These are phyloP conservation scores for Dascyllus trimaculatus DNA, from an alignment of 2,113 vertebrate species.

Conservation along the genomic window DNA sequence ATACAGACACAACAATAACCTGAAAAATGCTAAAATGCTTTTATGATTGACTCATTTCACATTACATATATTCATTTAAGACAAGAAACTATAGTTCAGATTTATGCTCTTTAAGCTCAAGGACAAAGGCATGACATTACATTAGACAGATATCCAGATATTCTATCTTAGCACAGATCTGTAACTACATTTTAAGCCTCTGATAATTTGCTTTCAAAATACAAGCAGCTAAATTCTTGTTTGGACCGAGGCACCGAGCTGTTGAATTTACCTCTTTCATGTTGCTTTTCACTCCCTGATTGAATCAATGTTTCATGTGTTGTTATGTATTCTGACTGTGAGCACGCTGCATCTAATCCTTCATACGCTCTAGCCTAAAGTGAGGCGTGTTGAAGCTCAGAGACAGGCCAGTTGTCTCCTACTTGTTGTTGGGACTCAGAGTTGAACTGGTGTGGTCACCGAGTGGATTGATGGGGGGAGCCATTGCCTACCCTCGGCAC, in stretches of 20 bases:
- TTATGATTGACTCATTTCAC: too few species aligned
- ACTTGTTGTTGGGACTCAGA: slow-evolving; percentile 58
- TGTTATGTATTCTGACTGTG: slow-evolving; percentile 61
- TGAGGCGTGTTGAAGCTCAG: slow-evolving; percentile 43
- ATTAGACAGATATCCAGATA: too few species aligned
- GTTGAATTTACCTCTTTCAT: slow-evolving; percentile 53
- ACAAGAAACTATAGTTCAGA: too few species aligned
- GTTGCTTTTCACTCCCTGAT: slow-evolving; percentile 54
- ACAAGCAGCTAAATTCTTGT: slow-evolving; percentile 31
- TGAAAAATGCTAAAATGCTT: too few species aligned
- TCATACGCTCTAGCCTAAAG: slow-evolving; percentile 2
- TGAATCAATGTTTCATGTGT: slow-evolving; percentile 65
- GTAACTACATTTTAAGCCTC: neutral
- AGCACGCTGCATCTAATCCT: slow-evolving; percentile 28
- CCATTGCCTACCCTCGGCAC: slow-evolving; percentile 61
- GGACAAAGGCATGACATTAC: too few species aligned
- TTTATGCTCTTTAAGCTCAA: too few species aligned
- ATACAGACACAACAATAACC: too few species aligned
- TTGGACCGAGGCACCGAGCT: slow-evolving; percentile 37
- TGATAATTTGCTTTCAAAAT: slow-evolving; percentile 28
- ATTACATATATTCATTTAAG: too few species aligned
- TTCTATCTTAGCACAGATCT: neutral
- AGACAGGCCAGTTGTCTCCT: slow-evolving; percentile 49
- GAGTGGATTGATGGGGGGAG: slow-evolving; percentile 44
- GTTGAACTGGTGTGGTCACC: slow-evolving; percentile 65